These are phyloP conservation scores for Plectropomus leopardus DNA, from an alignment of 2,113 vertebrate genomes.

Conservation along the genomic window DNA sequence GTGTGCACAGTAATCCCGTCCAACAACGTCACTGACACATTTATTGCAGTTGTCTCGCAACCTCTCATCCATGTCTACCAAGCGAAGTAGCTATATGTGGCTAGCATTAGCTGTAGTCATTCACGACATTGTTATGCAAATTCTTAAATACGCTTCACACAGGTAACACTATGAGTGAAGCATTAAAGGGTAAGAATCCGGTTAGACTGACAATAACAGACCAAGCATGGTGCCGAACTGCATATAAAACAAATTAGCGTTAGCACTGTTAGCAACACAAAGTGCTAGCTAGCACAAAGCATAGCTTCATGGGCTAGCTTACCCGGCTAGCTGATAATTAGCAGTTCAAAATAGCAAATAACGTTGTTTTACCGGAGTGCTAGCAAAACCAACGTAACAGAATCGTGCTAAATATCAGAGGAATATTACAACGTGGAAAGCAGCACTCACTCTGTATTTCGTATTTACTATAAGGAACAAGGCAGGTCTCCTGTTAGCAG, in stretches of 20 bases:
- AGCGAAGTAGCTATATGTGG: slow-evolving; percentile 13
- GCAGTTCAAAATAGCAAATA: background rate
- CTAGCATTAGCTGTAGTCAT: slow-evolving; percentile 46
- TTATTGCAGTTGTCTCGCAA: background rate
- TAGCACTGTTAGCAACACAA: slow-evolving; percentile 6
- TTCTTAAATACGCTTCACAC: too few relatives aligned
- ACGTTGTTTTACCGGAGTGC: background rate
- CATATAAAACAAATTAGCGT: background rate
- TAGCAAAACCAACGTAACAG: background rate
- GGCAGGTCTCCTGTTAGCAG: slow-evolving; percentile 54
- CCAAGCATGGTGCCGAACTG: background rate
- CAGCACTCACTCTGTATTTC: slow-evolving; percentile 80
- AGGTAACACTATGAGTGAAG: fast-evolving
- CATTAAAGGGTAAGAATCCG: too few relatives aligned
- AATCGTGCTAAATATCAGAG: fast-evolving
- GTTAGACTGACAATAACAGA: background rate
- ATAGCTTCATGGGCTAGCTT: slow-evolving; percentile 41
- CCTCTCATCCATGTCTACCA: background rate
- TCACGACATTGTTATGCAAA: background rate
- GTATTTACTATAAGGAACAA: slow-evolving; percentile 65
- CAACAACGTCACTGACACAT: background rate
- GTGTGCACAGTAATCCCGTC: background rate
- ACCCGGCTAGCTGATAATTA: slow-evolving; percentile 47
- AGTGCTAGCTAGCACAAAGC: slow-evolving; percentile 11
- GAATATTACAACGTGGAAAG: slow-evolving; percentile 15